phyloP scores from a whole-genome alignment of 2,797 vertebrate species.

The Eulemur mongoz region DNA sequence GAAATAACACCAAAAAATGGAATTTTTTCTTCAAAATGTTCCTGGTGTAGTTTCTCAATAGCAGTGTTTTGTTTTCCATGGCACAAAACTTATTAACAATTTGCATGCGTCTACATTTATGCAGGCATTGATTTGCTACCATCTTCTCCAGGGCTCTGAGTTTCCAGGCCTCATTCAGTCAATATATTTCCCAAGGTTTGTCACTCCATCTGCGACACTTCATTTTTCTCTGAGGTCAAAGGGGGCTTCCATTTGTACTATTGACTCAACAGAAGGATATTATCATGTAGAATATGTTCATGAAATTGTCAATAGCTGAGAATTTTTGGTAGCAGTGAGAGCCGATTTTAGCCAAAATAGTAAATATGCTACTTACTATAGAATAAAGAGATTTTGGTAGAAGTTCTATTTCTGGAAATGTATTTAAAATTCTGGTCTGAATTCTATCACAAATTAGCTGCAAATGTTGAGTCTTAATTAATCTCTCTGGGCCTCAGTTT shows the following conservation, averaged over 20 bases:
- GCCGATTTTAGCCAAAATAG: neutral
- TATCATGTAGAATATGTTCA: neutral
- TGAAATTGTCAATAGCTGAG: neutral
- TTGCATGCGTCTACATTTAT: neutral
- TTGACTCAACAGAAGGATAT: neutral
- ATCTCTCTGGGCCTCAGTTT: neutral
- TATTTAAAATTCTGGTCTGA: neutral
- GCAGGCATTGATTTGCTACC: neutral
- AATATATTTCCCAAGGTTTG: neutral
- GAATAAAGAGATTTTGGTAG: neutral
- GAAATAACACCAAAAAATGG: neutral
- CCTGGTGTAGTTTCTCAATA: neutral
- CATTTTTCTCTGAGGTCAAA: neutral
- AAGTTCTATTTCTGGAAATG: constrained; percentile 5
- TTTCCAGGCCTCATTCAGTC: neutral
- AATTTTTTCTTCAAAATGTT: neutral
- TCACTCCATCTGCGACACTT: neutral
- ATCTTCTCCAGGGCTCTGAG: neutral
- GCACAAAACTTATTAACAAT: neutral
- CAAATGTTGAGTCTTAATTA: neutral
- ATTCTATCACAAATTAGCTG: neutral
- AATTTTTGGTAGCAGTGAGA: neutral
- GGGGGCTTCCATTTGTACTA: neutral
- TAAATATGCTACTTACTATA: neutral
- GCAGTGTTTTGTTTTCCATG: neutral